These are phyloP conservation scores for Sinonovacula constricta DNA, from an alignment of 1,140 invertebrate genomes.

Conservation along the genomic window DNA sequence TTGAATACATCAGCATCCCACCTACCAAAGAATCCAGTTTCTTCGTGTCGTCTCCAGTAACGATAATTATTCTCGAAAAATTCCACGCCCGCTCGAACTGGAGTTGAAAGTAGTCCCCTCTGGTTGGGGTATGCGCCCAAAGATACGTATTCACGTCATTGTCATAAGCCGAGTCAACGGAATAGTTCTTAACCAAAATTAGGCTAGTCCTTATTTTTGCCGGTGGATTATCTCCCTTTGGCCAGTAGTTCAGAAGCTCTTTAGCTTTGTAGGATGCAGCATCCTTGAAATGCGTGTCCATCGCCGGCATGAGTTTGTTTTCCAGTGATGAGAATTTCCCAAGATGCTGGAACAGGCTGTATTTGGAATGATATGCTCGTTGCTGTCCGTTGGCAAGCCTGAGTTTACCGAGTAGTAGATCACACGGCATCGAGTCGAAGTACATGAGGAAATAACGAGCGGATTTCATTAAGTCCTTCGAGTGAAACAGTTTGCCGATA, in stretches of 20 bases:
- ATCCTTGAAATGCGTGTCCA: constrained; percentile 52
- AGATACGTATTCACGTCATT: constrained; percentile 21
- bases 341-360: constrained; percentile 57
- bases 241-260: constrained; percentile 1
- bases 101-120: constrained; percentile 38
- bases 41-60: no score
- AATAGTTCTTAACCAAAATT: constrained; percentile 23
- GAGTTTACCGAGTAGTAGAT: constrained; percentile 80
- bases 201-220: constrained; percentile 48
- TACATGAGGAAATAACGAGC: constrained; percentile 95
- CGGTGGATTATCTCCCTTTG: constrained; percentile 38
- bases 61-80: constrained; percentile 17
- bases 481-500: constrained; percentile 89
- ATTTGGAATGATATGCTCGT: constrained; percentile 25
- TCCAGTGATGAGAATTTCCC: constrained; percentile 52
- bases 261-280: constrained; percentile 8
- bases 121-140: constrained; percentile 42
- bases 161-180: constrained; percentile 43
- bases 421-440: constrained; percentile 95
- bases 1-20: constrained; percentile 2
- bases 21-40: not conserved
- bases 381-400: constrained; percentile 45
- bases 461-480: constrained; percentile 89
- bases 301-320: constrained; percentile 52
- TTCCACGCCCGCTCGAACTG: constrained; percentile 34